Evolutionary conservation across 2,888 invertebrate species (phyloP).

Genomic region (Taphrorychus bicolor): DNA sequence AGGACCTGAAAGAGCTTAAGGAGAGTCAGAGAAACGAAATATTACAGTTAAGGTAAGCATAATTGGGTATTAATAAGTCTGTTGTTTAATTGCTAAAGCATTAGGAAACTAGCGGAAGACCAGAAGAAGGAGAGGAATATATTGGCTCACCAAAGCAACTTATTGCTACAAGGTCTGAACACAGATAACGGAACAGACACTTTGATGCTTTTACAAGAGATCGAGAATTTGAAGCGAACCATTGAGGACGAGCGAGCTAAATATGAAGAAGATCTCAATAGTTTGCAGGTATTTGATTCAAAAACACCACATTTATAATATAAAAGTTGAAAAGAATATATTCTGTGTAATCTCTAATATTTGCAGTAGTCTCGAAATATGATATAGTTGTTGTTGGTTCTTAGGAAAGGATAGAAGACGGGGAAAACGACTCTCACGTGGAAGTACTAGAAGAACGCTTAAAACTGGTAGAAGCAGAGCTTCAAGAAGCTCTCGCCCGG

Average conservation of each 20-base stretch:
- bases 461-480: conserved; percentile 72
- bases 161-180: conserved; percentile 68
- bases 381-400: conserved; percentile 43
- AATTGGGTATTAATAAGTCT: not conserved
- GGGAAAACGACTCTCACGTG: conserved; percentile 71
- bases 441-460: conserved; percentile 75
- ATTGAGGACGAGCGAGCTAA: conserved; percentile 68
- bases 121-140: conserved; percentile 71
- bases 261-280: conserved; percentile 65
- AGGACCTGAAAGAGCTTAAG: conserved; percentile 67
- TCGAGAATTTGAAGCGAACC: conserved; percentile 68
- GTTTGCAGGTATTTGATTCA: conserved; percentile 63
- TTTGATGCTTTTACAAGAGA: conserved; percentile 66
- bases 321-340: no score
- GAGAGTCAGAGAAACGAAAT: conserved; percentile 69
- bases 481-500: conserved; percentile 66
- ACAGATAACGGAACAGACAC: conserved; percentile 63
- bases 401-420: conserved; percentile 70
- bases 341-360: not conserved
- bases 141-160: conserved; percentile 71
- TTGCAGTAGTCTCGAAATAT: not conserved
- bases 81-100: not conserved
- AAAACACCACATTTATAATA: not conserved
- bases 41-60: conserved; percentile 22
- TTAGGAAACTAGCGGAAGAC: conserved; percentile 64